Base-by-base conservation (phyloP, 2,113 vertebrate genomes). In the Leptodactylus fuscus region DNA sequence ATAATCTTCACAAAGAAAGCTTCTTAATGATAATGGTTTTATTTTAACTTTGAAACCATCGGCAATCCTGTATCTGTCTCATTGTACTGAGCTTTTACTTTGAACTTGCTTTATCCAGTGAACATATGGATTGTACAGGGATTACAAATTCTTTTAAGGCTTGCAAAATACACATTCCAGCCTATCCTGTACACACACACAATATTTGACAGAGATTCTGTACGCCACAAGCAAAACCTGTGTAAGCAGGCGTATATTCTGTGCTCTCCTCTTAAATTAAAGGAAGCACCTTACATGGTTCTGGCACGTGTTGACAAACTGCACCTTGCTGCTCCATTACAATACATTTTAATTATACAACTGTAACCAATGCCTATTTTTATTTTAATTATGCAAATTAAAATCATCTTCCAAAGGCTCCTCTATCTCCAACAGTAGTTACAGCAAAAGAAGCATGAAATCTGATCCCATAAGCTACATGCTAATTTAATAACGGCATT, bases 351-450 rank as follows among this genome's bases (percentile, higher is more conserved):
- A 76, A 75, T 74, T 84, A 32, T 29, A 32, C 8, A 15, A 27
- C 34, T 75, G 36, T 49, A 85, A 65, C 46, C 15, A 62, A 65
- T 76, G 55, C 53, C 38, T 34, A 32, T 65, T 83, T 58, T 55
- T 75, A 62, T 53, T 67, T 49, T 78, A 78, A 53, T 69, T 85
- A 38, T 83, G 34, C 46, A 83, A 74, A 58, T 83, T 74, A 29
- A 36, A 55, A 29, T 32, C 46, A n/a, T 38, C 81, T 74, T 9
- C 24, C 36, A 58, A 53, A 44, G 74, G 69, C 34, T 74, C 18
- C n/a, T 11, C 16, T 74, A 55, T 55, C 48, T 73, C 13, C 38
- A 24, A 73, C 5, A 69, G 81, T 22, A 71, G 81, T 36, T 58
- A 74, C 69, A 27, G 67, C 32, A 73, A 44, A 38, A 73, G 22